phyloP scores from a whole-genome alignment of 1,140 invertebrate genomes.

The Galleria mellonella region DNA sequence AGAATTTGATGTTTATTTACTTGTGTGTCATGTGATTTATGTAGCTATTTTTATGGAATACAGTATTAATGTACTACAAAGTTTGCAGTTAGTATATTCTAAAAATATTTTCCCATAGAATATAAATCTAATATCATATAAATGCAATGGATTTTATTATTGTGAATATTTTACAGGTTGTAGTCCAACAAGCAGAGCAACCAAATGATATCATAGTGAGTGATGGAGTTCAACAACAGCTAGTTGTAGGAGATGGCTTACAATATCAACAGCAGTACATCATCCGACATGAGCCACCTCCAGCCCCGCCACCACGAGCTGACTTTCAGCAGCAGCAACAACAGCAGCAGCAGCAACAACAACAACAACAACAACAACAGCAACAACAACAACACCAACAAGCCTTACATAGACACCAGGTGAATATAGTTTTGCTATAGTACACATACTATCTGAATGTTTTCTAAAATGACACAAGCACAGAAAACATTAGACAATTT shows the following conservation, averaged over 20 bases:
- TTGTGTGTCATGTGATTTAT: no score
- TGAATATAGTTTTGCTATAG: slow-evolving; percentile 12
- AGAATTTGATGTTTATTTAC: no score
- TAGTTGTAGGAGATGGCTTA: slow-evolving; percentile 62
- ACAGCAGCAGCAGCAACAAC: slow-evolving; percentile 47
- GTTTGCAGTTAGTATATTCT: no score
- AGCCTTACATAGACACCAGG: slow-evolving; percentile 54
- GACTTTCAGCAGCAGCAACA: slow-evolving; percentile 58
- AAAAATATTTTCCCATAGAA: no score
- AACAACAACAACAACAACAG: slow-evolving; percentile 44
- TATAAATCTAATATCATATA: no score
- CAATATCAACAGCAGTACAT: slow-evolving; percentile 66
- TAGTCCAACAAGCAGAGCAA: slow-evolving; percentile 61
- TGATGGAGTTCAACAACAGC: slow-evolving; percentile 54
- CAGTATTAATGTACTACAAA: no score
- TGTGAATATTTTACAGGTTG: slow-evolving; percentile 37
- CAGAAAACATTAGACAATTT: no score
- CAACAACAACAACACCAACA: slow-evolving; percentile 50
- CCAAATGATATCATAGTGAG: slow-evolving; percentile 65
- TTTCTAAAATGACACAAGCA: no score
- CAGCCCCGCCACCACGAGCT: slow-evolving; percentile 31
- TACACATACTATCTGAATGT: no score
- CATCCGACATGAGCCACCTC: slow-evolving; percentile 58
- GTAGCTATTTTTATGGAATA: no score
- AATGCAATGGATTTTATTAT: not conserved